Conservation (phyloP, 2,113 vertebrate genomes). For the Rhynchomys soricoides region DNA sequence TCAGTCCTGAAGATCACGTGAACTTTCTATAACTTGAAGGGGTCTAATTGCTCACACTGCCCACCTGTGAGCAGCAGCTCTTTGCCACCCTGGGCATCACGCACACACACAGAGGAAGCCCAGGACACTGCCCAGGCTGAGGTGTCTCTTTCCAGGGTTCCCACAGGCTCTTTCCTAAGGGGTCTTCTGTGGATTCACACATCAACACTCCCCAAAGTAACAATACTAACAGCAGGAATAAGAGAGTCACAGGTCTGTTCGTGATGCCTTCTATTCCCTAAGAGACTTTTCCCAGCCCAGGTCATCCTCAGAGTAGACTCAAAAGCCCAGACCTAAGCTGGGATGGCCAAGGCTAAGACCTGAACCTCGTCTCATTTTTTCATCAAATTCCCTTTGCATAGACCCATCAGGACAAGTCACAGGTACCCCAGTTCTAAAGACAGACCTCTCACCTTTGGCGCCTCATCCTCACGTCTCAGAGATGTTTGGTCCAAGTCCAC, state of each 20-base stretch:
- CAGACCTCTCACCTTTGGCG: not conserved
- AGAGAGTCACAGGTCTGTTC: not conserved
- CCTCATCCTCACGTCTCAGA: not conserved
- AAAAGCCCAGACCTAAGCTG: not conserved
- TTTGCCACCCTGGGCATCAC: not conserved
- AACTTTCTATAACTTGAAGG: not conserved
- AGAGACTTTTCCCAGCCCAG: not conserved
- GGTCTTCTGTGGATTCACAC: not conserved
- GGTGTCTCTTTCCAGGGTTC: not conserved
- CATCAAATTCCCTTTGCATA: not conserved
- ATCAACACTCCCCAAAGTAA: not conserved
- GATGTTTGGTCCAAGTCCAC: not conserved
- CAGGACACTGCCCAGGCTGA: not conserved
- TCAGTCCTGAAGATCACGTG: not conserved
- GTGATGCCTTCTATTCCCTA: not conserved
- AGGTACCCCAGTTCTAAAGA: not conserved
- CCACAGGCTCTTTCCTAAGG: not conserved
- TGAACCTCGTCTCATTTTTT: not conserved
- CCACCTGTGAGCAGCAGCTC: fast-evolving
- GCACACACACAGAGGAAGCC: too few relatives aligned
- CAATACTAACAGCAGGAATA: not conserved
- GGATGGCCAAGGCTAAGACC: not conserved
- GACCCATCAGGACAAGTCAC: not conserved
- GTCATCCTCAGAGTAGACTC: not conserved
- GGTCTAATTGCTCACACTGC: not conserved